Percentiles rank a stretch among this genome's conserved stretches.
Evolutionary conservation across 2,113 vertebrate species (phyloP).

Genomic region (Etia nguti): DNA sequence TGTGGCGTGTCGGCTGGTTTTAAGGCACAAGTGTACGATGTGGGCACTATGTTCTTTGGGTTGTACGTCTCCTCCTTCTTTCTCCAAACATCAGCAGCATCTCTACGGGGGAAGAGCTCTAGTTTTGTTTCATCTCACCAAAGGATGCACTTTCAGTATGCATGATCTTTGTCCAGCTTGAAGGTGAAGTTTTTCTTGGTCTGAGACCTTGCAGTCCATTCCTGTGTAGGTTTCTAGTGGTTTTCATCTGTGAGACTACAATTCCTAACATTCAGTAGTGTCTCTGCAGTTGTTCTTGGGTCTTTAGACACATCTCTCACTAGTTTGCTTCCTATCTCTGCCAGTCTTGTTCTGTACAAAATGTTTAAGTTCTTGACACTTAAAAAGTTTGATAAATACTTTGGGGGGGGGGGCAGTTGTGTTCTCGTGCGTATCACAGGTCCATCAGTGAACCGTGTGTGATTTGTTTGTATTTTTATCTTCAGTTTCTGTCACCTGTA

Average conservation of each 20-base stretch:
- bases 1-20: background rate
- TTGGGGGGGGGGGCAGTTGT: background rate
- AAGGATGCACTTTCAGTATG: background rate
- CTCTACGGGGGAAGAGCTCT: background rate
- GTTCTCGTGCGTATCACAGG: background rate
- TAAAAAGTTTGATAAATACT: too few species aligned
- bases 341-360: background rate
- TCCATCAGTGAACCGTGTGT: background rate
- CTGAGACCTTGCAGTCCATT: background rate
- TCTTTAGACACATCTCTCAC: background rate
- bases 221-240: background rate
- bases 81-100: background rate
- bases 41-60: background rate
- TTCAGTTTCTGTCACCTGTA: background rate
- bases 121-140: background rate
- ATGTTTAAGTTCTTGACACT: background rate
- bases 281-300: background rate
- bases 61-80: background rate
- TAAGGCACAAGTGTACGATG: background rate
- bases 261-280: background rate
- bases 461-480: background rate
- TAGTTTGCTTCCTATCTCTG: background rate
- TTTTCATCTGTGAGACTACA: background rate
- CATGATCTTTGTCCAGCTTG: background rate
- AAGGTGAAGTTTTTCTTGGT: background rate